phyloP scores from a whole-genome alignment of 2,113 vertebrate species.

The Nansenia antarctica region DNA sequence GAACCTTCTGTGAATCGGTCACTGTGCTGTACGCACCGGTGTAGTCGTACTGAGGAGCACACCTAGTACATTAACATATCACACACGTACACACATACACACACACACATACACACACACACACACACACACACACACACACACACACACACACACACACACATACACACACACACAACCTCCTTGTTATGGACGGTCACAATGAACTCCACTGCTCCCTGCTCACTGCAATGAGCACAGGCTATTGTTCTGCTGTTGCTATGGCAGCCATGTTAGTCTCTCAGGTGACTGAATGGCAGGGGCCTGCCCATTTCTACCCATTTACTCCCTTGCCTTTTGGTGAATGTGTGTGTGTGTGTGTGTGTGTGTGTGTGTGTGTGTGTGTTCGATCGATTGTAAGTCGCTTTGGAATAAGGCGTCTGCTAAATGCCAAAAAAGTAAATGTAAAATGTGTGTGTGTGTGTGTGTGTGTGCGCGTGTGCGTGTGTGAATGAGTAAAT shows the following conservation, averaged over 20 bases:
- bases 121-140: not conserved
- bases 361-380: not conserved
- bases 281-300: slow-evolving; percentile 36
- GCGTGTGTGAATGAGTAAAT: too few relatives aligned
- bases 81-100: not conserved
- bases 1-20: too few relatives aligned
- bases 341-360: not conserved
- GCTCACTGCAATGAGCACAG: slow-evolving; percentile 38
- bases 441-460: too few relatives aligned
- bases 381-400: not conserved
- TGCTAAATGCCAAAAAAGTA: too few relatives aligned
- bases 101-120: not conserved
- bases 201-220: slow-evolving; percentile 33
- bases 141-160: not conserved
- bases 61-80: too few relatives aligned
- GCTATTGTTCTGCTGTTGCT: slow-evolving; percentile 48
- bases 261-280: slow-evolving; percentile 40
- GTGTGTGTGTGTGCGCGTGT: too few relatives aligned
- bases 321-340: not conserved
- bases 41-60: too few relatives aligned
- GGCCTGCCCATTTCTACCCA: too few relatives aligned
- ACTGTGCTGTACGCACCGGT: too few relatives aligned
- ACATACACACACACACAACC: too few relatives aligned
- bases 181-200: not conserved
- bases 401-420: not conserved